phyloP scores from a whole-genome alignment of 2,888 invertebrate genomes.

The Drosophila longiperda region DNA sequence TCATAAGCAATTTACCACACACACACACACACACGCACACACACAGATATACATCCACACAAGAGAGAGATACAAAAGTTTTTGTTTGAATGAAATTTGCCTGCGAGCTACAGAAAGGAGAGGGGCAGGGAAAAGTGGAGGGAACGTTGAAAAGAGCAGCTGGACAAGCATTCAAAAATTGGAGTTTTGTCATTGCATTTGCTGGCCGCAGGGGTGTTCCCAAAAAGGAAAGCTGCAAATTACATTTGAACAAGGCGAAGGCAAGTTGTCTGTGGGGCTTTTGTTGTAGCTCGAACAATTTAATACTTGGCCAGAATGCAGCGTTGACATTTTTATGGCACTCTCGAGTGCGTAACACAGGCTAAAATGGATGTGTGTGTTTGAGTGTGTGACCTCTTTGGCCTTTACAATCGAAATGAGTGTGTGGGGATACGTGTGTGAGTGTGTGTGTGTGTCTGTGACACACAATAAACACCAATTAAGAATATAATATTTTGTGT shows the following conservation, averaged over 20 bases:
- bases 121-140: neutral
- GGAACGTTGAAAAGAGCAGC: slow-evolving; percentile 46
- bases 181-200: slow-evolving; percentile 58
- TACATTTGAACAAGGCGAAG: slow-evolving; percentile 70
- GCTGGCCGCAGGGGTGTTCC: slow-evolving; percentile 38
- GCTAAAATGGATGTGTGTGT: slow-evolving; percentile 33
- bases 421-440: slow-evolving; percentile 23
- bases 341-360: slow-evolving; percentile 55
- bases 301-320: slow-evolving; percentile 57
- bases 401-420: slow-evolving; percentile 20
- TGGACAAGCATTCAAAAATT: slow-evolving; percentile 47
- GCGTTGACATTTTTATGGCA: slow-evolving; percentile 75
- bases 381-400: slow-evolving; percentile 21
- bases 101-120: slow-evolving; percentile 40
- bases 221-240: slow-evolving; percentile 68
- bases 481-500: slow-evolving; percentile 81
- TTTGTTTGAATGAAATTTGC: slow-evolving; percentile 65
- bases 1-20: slow-evolving; percentile 82
- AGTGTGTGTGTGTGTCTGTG: slow-evolving; percentile 53
- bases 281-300: slow-evolving; percentile 57
- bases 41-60: slow-evolving; percentile 5
- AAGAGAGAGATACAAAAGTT: slow-evolving; percentile 52
- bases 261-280: slow-evolving; percentile 45
- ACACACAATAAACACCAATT: slow-evolving; percentile 80
- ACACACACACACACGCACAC: slow-evolving; percentile 24